Conservation (phyloP, 2,888 invertebrate species). For the Agrochola litura region DNA sequence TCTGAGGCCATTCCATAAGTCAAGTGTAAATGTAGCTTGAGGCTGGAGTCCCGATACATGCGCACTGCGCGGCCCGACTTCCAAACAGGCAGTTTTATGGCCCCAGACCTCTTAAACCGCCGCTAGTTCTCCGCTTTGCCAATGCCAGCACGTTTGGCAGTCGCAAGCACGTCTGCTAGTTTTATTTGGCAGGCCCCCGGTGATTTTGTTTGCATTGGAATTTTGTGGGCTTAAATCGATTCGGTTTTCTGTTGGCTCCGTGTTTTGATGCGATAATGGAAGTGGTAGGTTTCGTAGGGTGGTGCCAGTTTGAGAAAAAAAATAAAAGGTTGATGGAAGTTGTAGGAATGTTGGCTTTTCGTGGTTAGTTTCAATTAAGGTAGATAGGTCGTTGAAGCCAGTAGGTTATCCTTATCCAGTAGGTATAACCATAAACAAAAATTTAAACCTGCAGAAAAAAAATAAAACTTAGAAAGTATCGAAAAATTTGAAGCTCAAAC, state of each 20-base stretch:
- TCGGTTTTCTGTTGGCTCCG: conserved; percentile 61
- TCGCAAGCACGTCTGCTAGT: conserved; percentile 78
- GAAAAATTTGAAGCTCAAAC: neutral
- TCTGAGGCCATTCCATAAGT: conserved; percentile 53
- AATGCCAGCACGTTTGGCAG: conserved; percentile 79
- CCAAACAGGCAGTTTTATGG: conserved; percentile 84
- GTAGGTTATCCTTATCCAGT: neutral
- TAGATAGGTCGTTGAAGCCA: neutral
- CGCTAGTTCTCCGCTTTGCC: conserved; percentile 84
- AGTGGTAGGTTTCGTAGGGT: conserved; percentile 31
- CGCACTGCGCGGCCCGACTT: conserved; percentile 78
- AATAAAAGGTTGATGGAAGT: neutral
- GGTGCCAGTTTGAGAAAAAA: neutral
- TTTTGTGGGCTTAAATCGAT: conserved; percentile 71
- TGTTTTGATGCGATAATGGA: conserved; percentile 62
- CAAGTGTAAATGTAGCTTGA: conserved; percentile 54
- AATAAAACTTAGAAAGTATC: neutral
- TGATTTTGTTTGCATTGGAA: conserved; percentile 74
- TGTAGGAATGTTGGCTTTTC: neutral
- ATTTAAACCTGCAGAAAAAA: neutral
- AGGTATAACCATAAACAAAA: neutral
- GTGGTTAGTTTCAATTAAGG: conserved; percentile 5
- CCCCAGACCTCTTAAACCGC: conserved; percentile 83
- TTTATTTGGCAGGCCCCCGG: conserved; percentile 76
- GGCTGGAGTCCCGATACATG: conserved; percentile 52